A percentile compares a stretch with the other conserved stretches of the same genome.
Conservation (phyloP, 2,113 vertebrate genomes). For the Sceloporus tristichus region DNA sequence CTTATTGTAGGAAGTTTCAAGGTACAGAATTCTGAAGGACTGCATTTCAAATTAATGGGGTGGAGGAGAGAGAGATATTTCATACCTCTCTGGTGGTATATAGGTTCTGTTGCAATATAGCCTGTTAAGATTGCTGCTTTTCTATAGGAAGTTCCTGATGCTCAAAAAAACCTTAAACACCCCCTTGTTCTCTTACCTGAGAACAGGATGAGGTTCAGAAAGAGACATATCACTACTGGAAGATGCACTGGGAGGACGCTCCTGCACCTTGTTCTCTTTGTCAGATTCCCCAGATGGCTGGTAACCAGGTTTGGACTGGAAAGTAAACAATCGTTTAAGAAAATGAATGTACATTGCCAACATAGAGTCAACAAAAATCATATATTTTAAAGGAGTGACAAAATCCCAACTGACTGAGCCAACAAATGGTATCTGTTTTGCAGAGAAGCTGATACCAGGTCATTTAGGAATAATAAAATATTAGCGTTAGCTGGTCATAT, state of each 20-base stretch:
- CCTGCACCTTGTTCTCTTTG: slow-evolving; percentile 95
- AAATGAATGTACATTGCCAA: background rate
- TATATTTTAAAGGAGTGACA: background rate
- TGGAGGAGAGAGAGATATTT: background rate
- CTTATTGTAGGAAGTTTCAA: background rate
- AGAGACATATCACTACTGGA: slow-evolving; percentile 95
- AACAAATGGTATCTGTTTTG: background rate
- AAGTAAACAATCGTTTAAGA: slow-evolving; percentile 51
- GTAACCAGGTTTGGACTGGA: slow-evolving; percentile 85
- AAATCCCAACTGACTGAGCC: too few relatives aligned
- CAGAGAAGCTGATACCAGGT: background rate
- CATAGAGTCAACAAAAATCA: background rate
- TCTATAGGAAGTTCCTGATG: background rate
- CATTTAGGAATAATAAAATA: background rate
- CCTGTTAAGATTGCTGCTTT: background rate
- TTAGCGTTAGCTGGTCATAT: background rate
- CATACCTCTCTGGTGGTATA: background rate
- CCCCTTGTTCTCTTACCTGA: slow-evolving; percentile 79
- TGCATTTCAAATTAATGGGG: background rate
- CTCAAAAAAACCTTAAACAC: background rate
- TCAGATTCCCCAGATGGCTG: slow-evolving; percentile 98
- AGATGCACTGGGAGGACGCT: slow-evolving; percentile 89
- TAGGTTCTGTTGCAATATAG: background rate
- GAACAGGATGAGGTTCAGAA: slow-evolving; percentile 84
- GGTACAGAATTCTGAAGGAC: background rate